Base-by-base conservation (phyloP, 2,888 invertebrate species). In the Tenthredo amoena region DNA sequence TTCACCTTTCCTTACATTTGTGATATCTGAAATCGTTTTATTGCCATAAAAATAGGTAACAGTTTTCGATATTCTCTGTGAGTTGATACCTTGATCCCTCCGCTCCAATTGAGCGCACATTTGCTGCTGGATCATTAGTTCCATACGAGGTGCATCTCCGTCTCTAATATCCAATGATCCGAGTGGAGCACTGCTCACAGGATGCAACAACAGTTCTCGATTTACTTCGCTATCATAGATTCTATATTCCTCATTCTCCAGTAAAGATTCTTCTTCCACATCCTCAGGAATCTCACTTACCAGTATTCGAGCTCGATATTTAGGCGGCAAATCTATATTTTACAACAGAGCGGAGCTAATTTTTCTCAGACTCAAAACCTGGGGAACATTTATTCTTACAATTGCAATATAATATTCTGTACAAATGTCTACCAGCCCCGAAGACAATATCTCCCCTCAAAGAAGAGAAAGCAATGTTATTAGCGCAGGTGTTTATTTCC, bases 381-480 rank as follows among this genome's bases (percentile, higher is more conserved):
- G 5, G 26, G 37, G 0, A 7, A 12, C 21, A 79, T 37, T 50
- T 4, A 62, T 81, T 81, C 86, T 87, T 86, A 90, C 91, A 89
- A 86, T 90, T 90, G 83, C 88, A 85, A 26, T 88, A 85, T 2
- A 90, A 87, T 81, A 91, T 88, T 86, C 87, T 87, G 83, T 90
- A 91, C 12, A 91, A 86, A 85, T 90, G 89, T 84, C 87, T 89
- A 0, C 89, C 89, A 74, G 88, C 89, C 34, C 88, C 85, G 71
- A 91, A 90, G 68, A 90, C 87, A 18, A 91, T 89, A 58, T 91
- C 90, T 5, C 90, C 90, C 7, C 86, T 82, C 12, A 83, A 18
- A 0, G 91, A 90, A 15, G 90, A 89, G 86, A 91, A 91, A 21
- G 85, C 81, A 26, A 88, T 37, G 50, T 81, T 79, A 50, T n/a